Conservation (phyloP, 2,113 vertebrate genomes). For the Thalassoma bifasciatum region DNA sequence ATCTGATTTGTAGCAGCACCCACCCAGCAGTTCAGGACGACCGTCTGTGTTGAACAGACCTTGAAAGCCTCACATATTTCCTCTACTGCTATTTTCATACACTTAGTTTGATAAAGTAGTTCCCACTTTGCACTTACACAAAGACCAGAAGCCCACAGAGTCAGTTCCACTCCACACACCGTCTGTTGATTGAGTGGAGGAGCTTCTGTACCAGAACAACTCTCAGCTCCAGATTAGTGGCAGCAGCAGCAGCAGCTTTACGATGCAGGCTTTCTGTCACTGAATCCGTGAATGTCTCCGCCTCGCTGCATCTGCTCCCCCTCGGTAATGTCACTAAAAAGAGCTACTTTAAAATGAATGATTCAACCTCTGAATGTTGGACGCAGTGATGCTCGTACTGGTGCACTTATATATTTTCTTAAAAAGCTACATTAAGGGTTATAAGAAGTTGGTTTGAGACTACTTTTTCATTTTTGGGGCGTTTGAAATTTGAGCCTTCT, state of each 20-base stretch:
- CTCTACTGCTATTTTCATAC: conserved; percentile 14
- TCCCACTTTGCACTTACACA: background rate
- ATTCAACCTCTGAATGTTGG: conserved; percentile 58
- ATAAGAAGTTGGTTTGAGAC: background rate
- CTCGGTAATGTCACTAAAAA: conserved; percentile 13
- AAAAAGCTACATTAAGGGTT: conserved; percentile 1
- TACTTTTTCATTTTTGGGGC: conserved; percentile 6
- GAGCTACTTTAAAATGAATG: conserved; percentile 34
- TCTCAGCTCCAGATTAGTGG: conserved; percentile 22
- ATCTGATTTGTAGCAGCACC: conserved; percentile 49
- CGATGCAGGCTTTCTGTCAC: conserved; percentile 12
- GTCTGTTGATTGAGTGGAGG: background rate
- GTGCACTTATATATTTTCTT: conserved; percentile 3
- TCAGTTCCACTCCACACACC: background rate
- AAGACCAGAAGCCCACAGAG: background rate
- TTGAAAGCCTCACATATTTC: conserved; percentile 23
- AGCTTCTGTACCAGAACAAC: conserved; percentile 14
- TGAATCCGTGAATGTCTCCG: conserved; percentile 37
- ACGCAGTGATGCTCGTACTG: conserved; percentile 24
- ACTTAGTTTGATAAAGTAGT: conserved; percentile 4
- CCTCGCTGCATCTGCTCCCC: conserved; percentile 23
- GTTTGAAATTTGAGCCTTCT: background rate
- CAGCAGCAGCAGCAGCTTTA: conserved; percentile 56
- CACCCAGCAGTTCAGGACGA: conserved; percentile 36
- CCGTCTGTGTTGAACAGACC: conserved; percentile 38